Percentiles rank a stretch among this genome's conserved stretches.
Evolutionary conservation across 2,888 invertebrate genomes (phyloP).

Genomic region (Noctua fimbriata): DNA sequence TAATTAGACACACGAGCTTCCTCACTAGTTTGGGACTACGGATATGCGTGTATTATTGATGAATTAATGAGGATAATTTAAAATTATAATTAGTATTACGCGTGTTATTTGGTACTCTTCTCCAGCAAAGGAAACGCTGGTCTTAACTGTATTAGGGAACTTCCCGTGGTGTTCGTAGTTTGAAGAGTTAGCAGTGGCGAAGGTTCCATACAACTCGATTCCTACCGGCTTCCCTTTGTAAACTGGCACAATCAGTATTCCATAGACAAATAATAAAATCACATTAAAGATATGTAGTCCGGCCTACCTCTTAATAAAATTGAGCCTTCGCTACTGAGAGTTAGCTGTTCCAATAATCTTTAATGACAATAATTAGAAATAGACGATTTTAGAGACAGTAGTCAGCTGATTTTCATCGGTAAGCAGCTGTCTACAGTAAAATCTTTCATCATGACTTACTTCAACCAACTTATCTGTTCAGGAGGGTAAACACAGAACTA

Average conservation of each 20-base stretch:
- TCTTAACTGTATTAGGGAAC: constrained; percentile 20
- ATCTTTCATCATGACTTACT: not conserved
- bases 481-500: not conserved
- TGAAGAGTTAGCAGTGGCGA: not conserved
- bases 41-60: constrained; percentile 48
- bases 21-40: constrained; percentile 27
- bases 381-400: not conserved
- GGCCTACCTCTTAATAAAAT: too few species aligned
- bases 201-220: too few species aligned
- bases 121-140: constrained; percentile 42
- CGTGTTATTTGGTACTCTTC: constrained; percentile 42
- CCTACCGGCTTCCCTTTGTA: too few species aligned
- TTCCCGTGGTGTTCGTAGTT: constrained; percentile 24
- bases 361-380: not conserved
- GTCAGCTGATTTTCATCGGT: not conserved
- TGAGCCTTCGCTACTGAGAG: not conserved
- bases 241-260: too few species aligned
- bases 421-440: not conserved
- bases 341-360: not conserved
- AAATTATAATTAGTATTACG: constrained; percentile 51
- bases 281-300: too few species aligned
- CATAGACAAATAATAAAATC: too few species aligned
- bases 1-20: constrained; percentile 34
- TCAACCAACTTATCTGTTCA: not conserved
- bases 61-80: constrained; percentile 43